A percentile compares a stretch with the other conserved stretches of the same genome.
These are phyloP conservation scores for Heliconius hortense DNA, from an alignment of 2,888 invertebrate species.

Conservation along the genomic window DNA sequence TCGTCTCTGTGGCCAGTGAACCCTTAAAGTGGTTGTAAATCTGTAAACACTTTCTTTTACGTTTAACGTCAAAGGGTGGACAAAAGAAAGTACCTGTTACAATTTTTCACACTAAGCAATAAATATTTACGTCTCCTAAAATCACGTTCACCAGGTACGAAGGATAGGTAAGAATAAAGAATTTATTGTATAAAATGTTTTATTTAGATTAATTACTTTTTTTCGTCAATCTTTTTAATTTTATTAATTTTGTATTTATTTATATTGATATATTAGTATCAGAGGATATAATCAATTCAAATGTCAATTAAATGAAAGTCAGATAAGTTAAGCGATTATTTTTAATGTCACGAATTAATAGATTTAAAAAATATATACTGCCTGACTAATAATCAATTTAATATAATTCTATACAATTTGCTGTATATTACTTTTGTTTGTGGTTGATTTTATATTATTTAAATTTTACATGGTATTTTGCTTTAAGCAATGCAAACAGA, in stretches of 20 bases:
- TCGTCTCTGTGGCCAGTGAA: conserved; percentile 60
- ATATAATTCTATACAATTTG: too few relatives aligned
- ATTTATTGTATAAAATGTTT: too few relatives aligned
- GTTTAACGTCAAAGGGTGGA: conserved; percentile 45
- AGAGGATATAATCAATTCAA: background rate
- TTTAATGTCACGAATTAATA: too few relatives aligned
- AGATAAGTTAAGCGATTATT: background rate
- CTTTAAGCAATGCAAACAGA: too few relatives aligned
- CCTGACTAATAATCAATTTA: too few relatives aligned
- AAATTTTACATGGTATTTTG: too few relatives aligned
- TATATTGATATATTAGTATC: background rate
- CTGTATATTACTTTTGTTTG: too few relatives aligned
- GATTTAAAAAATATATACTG: too few relatives aligned
- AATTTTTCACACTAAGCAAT: conserved; percentile 55
- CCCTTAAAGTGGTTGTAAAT: conserved; percentile 69
- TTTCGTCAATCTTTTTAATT: background rate
- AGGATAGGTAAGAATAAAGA: background rate
- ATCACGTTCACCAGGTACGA: conserved; percentile 6
- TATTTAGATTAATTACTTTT: background rate
- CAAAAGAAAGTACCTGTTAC: conserved; percentile 66
- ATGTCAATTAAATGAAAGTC: background rate
- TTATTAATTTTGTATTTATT: background rate
- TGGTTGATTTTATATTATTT: too few relatives aligned
- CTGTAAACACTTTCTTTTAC: conserved; percentile 68
- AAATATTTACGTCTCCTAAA: conserved; percentile 22